Evolutionary conservation across 1,140 invertebrate genomes (phyloP), one percentile per base, ranked within the genome.

Genomic region (Rhizoglyphus robini): DNA sequence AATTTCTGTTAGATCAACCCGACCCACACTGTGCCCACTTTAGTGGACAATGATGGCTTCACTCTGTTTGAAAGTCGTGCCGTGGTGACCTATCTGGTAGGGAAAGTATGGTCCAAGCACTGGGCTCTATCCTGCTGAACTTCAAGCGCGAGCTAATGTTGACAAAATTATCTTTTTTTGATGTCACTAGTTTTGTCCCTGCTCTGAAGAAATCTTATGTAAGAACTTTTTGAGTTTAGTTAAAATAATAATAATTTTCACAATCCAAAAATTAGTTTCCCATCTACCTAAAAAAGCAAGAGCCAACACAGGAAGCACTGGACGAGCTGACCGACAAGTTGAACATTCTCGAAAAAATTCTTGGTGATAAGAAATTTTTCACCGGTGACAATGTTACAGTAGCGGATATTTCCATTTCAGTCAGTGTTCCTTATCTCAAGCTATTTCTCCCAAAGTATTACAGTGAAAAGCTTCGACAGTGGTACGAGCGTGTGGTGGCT

Each of bases 161-260:
- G n/a, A n/a, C n/a, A n/a, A n/a, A n/a, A n/a, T n/a, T 84, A 65
- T 74, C 89, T 30, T 83, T 83, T 70, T 90, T 88, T 73, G 86
- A 88, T 48, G 13, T 5, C 2, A 25, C 23, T 8, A 31, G 5
- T 4, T 30, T 66, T 2, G 1, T 70, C 73, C 82, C 69, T 83
- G 82, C 15, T 3, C 51, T 68, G 18, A 67, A 48, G 31, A 59
- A 48, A 8, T 41, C 65, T 32, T 30, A 32, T 30, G 46, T 15
- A 30, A 23, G 13, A 57, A 57, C 11, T 57, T 57, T 57, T 11
- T 57, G 13, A 13, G 13, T 13, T 20, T 30, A 13, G 11, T 57
- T 13, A 20, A 23, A 57, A 57, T n/a, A n/a, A n/a, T n/a, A n/a
- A n/a, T n/a, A n/a, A n/a, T 13, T 23, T 57, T 57, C 11, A 20